These are phyloP conservation scores for Sterrhoptilus dennistouni DNA, from an alignment of 2,113 vertebrate genomes.

Conservation along the genomic window DNA sequence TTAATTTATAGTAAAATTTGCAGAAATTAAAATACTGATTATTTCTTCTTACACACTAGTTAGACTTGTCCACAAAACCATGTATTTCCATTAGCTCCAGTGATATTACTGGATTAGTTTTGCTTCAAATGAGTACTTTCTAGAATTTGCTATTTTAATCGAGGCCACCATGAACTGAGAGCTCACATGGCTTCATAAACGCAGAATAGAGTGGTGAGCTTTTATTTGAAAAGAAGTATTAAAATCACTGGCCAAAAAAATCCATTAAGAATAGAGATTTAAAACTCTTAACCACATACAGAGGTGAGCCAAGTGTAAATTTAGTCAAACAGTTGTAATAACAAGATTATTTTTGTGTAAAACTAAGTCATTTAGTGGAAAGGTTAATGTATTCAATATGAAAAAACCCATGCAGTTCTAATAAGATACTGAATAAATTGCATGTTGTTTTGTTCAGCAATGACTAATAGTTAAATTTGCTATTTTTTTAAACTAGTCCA, in stretches of 20 bases:
- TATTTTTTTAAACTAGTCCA: background rate
- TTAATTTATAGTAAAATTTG: background rate
- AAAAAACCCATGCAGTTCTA: background rate
- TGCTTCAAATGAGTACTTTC: background rate
- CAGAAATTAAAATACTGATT: background rate
- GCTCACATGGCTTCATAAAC: background rate
- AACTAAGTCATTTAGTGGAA: background rate
- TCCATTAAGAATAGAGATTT: background rate
- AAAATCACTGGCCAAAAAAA: background rate
- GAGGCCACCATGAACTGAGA: background rate
- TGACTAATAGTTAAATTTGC: background rate
- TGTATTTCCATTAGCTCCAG: accelerated
- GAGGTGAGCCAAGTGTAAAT: background rate
- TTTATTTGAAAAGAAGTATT: background rate
- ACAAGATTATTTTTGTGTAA: background rate
- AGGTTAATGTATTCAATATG: background rate
- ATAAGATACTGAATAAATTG: background rate
- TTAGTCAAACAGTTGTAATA: background rate
- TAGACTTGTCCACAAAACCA: background rate
- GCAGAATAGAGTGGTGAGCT: background rate
- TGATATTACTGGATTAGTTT: background rate
- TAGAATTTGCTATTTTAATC: background rate
- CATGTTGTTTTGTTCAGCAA: background rate
- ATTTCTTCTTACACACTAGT: background rate
- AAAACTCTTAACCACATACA: background rate